Evolutionary conservation across 2,888 invertebrate species (phyloP).

Genomic region (Drosophila prostipennis): DNA sequence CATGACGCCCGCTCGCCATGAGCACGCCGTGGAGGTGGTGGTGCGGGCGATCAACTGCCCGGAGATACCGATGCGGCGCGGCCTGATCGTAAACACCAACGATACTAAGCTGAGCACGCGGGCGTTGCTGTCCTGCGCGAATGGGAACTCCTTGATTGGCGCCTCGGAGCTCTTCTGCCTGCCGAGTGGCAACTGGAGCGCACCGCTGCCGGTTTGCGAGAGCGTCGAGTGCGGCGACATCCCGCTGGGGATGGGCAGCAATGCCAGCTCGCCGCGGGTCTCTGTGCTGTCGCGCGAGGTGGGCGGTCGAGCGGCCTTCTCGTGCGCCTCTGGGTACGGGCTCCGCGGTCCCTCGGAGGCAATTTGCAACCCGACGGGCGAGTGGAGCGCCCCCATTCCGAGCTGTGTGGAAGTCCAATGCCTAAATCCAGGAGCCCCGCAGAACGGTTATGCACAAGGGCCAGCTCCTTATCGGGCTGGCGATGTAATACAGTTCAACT

Average conservation of each 20-base stretch:
- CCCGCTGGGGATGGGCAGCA: slow-evolving; percentile 85
- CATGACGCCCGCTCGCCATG: slow-evolving; percentile 92
- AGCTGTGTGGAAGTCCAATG: too few species aligned
- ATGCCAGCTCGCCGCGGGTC: slow-evolving; percentile 88
- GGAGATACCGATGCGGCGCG: slow-evolving; percentile 89
- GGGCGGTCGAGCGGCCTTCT: slow-evolving; percentile 92
- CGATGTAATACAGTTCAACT: slow-evolving; percentile 94
- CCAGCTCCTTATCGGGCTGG: slow-evolving; percentile 92
- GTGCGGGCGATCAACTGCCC: slow-evolving; percentile 93
- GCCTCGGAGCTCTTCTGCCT: slow-evolving; percentile 89
- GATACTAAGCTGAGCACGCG: slow-evolving; percentile 91
- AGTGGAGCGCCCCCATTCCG: slow-evolving; percentile 84
- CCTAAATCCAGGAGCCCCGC: slow-evolving; percentile 88
- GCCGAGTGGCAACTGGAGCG: slow-evolving; percentile 95
- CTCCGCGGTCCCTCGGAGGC: slow-evolving; percentile 90
- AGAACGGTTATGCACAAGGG: slow-evolving; percentile 92
- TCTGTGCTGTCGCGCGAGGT: slow-evolving; percentile 91
- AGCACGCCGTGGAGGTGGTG: slow-evolving; percentile 91
- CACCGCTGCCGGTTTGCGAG: slow-evolving; percentile 92
- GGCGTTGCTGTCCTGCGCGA: slow-evolving; percentile 90
- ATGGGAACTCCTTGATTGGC: slow-evolving; percentile 92
- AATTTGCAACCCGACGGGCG: slow-evolving; percentile 89
- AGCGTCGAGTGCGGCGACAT: slow-evolving; percentile 94
- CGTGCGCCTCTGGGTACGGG: slow-evolving; percentile 91
- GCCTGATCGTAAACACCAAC: slow-evolving; percentile 89